A percentile compares a stretch with the other conserved stretches of the same genome.
Conservation (phyloP, 2,888 invertebrate genomes). For the Cheilosia impressa region DNA sequence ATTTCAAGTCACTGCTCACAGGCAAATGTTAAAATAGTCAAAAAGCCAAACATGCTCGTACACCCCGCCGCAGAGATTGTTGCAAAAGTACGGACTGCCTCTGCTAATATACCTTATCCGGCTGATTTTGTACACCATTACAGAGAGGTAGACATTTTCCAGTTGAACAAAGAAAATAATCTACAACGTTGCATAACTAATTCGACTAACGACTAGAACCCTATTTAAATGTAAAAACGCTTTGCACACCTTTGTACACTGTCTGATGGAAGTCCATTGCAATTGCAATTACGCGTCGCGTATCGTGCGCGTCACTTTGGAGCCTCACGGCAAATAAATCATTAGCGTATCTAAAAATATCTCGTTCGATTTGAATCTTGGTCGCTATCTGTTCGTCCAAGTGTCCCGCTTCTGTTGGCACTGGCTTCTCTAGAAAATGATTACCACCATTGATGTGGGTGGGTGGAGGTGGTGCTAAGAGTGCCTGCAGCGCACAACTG, state of each 20-base stretch:
- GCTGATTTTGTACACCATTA: too few relatives aligned
- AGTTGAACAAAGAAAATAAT: too few relatives aligned
- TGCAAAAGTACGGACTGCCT: too few relatives aligned
- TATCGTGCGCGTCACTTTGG: slow-evolving; percentile 13
- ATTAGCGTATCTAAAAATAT: slow-evolving; percentile 55
- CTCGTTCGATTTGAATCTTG: slow-evolving; percentile 39
- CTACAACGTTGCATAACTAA: not conserved
- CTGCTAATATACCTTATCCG: too few relatives aligned
- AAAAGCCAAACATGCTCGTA: too few relatives aligned
- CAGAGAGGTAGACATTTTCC: too few relatives aligned
- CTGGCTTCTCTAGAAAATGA: slow-evolving; percentile 15
- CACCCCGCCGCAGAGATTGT: too few relatives aligned
- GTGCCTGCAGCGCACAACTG: slow-evolving; percentile 5
- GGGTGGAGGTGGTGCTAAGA: slow-evolving; percentile 20
- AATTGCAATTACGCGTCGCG: slow-evolving; percentile 9
- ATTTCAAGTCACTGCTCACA: too few relatives aligned
- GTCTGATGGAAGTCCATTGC: slow-evolving; percentile 7
- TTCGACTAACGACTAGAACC: not conserved
- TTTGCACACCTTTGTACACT: not conserved
- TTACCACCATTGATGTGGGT: slow-evolving; percentile 17
- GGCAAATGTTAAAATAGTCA: too few relatives aligned
- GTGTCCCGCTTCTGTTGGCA: slow-evolving; percentile 19
- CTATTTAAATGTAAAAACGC: not conserved
- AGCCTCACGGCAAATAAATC: slow-evolving; percentile 51
- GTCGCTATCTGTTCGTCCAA: slow-evolving; percentile 3